phyloP scores from a whole-genome alignment of 2,888 invertebrate species.

The Cerceris ruficornis region DNA sequence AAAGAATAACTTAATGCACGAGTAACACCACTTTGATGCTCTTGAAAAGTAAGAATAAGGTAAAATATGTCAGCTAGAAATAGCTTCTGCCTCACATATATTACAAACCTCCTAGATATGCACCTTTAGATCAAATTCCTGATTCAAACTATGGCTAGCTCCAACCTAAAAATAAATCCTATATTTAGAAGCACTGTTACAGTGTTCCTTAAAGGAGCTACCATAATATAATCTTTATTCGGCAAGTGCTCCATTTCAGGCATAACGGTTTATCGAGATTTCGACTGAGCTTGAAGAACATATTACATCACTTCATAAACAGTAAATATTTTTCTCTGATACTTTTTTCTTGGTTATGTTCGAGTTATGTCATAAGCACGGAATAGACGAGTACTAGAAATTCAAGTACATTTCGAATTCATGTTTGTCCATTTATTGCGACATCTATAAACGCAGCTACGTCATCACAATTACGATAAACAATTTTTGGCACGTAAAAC shows the following conservation, averaged over 20 bases:
- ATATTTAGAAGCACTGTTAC: conserved; percentile 71
- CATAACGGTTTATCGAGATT: conserved; percentile 26
- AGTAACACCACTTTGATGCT: background rate
- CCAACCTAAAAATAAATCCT: conserved; percentile 79
- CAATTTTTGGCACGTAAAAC: too few species aligned
- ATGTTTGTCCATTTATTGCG: background rate
- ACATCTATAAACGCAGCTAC: background rate
- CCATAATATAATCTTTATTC: conserved; percentile 56
- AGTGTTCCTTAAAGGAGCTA: conserved; percentile 47
- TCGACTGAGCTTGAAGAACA: conserved; percentile 35
- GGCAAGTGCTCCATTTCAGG: conserved; percentile 45
- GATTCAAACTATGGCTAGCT: conserved; percentile 72
- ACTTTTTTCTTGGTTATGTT: conserved; percentile 65
- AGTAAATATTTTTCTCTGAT: conserved; percentile 62
- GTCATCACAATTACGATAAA: background rate
- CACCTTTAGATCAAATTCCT: conserved; percentile 67
- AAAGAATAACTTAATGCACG: background rate
- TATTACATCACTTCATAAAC: conserved; percentile 56
- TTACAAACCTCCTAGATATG: conserved; percentile 70
- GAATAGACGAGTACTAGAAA: conserved; percentile 33
- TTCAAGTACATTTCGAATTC: background rate
- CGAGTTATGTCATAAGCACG: conserved; percentile 45
- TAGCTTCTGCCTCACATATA: conserved; percentile 29
- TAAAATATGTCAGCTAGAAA: conserved; percentile 30
- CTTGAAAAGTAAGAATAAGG: background rate